Evolutionary conservation across 2,888 invertebrate genomes (phyloP).

Genomic region (Erebia epiphron): DNA sequence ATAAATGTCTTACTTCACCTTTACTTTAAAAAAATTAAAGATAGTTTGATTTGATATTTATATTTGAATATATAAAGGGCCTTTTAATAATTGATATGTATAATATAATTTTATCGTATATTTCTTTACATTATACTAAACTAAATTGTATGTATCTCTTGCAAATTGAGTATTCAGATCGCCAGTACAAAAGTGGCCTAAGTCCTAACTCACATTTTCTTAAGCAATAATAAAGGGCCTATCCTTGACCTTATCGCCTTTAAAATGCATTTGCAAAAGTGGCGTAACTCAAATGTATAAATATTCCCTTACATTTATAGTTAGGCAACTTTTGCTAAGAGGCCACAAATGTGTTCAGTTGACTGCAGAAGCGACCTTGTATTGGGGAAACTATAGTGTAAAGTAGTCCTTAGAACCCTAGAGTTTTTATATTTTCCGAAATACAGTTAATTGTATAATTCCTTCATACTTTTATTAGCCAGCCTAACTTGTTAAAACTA

Average conservation of each 20-base stretch:
- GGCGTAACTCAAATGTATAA: background rate
- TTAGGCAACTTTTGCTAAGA: background rate
- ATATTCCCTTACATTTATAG: background rate
- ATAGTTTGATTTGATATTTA: background rate
- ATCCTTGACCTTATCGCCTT: background rate
- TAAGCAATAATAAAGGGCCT: conserved; percentile 8
- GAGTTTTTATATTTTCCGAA: too few relatives aligned
- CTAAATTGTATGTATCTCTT: background rate
- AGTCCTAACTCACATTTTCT: background rate
- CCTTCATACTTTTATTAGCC: too few relatives aligned
- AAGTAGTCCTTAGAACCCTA: too few relatives aligned
- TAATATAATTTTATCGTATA: background rate
- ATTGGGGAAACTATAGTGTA: too few relatives aligned
- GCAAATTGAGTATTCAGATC: background rate
- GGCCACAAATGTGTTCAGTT: background rate
- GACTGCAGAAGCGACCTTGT: too few relatives aligned
- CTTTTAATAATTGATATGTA: background rate
- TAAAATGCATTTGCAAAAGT: background rate
- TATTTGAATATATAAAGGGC: background rate
- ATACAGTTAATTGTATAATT: too few relatives aligned
- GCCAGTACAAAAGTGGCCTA: conserved; percentile 1
- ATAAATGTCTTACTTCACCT: too few relatives aligned
- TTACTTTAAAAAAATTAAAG: background rate
- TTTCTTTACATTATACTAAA: background rate
- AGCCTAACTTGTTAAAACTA: too few relatives aligned